Conservation (phyloP, 2,113 vertebrate genomes). For the Coptodon rendalli region DNA sequence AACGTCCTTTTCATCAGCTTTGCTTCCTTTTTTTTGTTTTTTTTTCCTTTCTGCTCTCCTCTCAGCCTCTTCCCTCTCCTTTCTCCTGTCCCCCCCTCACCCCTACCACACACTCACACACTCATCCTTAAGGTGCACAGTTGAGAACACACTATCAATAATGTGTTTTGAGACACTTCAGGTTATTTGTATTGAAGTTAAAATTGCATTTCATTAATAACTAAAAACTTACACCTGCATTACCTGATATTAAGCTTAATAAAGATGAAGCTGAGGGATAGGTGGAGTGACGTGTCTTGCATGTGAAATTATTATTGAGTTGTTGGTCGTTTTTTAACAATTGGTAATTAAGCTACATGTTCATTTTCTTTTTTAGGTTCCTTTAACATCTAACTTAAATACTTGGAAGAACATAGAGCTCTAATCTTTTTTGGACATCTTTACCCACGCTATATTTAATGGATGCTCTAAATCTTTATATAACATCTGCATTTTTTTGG, state of each 20-base stretch:
- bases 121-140: slow-evolving; percentile 44
- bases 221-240: neutral
- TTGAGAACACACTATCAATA: neutral
- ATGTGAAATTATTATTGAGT: neutral
- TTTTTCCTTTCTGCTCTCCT: neutral
- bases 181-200: neutral
- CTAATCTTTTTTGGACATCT: neutral
- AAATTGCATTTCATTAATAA: neutral
- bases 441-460: neutral
- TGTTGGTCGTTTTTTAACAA: neutral
- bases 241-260: neutral
- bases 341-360: neutral
- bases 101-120: neutral
- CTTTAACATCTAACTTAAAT: neutral
- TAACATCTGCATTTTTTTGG: neutral
- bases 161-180: neutral
- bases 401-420: neutral
- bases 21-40: slow-evolving; percentile 12
- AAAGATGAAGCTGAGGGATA: neutral
- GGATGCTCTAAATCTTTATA: neutral
- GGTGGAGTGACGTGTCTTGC: neutral
- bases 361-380: neutral
- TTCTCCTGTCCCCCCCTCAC: neutral
- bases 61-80: neutral
- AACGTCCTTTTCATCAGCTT: slow-evolving; percentile 73